A percentile compares a stretch with the other conserved stretches of the same genome.
phyloP scores from a whole-genome alignment of 2,797 vertebrate genomes.

The Phaenicophaeus curvirostris region DNA sequence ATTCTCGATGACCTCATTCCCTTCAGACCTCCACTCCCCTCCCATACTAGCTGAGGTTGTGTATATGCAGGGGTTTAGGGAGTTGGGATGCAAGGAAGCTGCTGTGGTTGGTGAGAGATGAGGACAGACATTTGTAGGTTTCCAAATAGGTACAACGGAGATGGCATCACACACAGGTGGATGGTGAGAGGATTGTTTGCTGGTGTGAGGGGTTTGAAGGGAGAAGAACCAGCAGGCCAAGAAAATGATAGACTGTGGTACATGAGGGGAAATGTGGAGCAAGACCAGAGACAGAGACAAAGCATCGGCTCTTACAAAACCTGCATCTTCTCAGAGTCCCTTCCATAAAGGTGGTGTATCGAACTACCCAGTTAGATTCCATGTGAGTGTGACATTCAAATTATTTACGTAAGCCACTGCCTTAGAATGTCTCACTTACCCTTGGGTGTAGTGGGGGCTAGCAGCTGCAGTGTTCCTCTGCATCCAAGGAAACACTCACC shows the following conservation, averaged over 20 bases:
- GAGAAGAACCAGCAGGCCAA: background rate
- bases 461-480: rapidly evolving
- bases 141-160: background rate
- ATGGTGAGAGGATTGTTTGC: background rate
- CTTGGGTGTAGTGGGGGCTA: background rate
- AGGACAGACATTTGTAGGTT: background rate
- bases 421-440: background rate
- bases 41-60: rapidly evolving
- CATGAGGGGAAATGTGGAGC: background rate
- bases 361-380: background rate
- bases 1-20: rapidly evolving
- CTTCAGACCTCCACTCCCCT: background rate
- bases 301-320: background rate
- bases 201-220: background rate
- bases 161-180: rapidly evolving
- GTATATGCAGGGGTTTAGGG: rapidly evolving
- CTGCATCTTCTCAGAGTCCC: background rate
- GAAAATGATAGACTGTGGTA: background rate
- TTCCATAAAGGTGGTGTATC: rapidly evolving
- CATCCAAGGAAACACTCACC: background rate
- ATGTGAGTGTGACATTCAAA: background rate
- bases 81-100: rapidly evolving
- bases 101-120: rapidly evolving
- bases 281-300: background rate
- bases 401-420: background rate